phyloP scores from a whole-genome alignment of 2,888 invertebrate species.

The Orchesellides sinensis region DNA sequence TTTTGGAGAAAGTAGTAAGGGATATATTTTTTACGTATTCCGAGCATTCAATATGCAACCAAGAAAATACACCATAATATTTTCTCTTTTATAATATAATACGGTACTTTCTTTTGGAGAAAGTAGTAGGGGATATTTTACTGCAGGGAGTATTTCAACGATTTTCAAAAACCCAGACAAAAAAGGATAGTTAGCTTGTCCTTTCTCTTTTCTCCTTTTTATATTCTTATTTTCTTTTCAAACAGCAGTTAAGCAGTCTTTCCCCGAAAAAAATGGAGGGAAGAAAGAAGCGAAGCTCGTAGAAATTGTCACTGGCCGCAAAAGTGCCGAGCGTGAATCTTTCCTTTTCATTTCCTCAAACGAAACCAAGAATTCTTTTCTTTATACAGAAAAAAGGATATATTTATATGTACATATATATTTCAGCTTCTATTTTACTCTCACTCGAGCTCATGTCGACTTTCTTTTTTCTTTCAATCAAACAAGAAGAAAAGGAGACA shows the following conservation, averaged over 20 bases:
- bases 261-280: neutral
- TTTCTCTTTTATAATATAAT: too few species aligned
- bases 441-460: conserved; percentile 17
- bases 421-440: neutral
- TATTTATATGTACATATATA: neutral
- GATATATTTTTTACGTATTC: too few species aligned
- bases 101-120: too few species aligned
- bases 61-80: too few species aligned
- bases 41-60: too few species aligned
- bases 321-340: conserved; percentile 36
- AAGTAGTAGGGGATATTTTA: conserved; percentile 24
- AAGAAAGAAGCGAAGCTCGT: neutral
- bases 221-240: conserved; percentile 6
- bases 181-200: neutral
- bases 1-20: too few species aligned
- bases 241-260: conserved; percentile 2
- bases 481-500: conserved; percentile 18
- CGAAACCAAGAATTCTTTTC: too few species aligned
- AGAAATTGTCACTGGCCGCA: conserved; percentile 55
- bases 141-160: conserved; percentile 41
- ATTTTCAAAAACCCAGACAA: conserved; percentile 1
- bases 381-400: conserved; percentile 8
- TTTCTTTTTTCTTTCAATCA: conserved; percentile 30
- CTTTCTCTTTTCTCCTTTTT: conserved; percentile 1
- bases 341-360: conserved; percentile 44